Evolutionary conservation across 2,797 vertebrate species (phyloP), one percentile per base, ranked within the genome.

Genomic region (Pteronotus mesoamericanus): DNA sequence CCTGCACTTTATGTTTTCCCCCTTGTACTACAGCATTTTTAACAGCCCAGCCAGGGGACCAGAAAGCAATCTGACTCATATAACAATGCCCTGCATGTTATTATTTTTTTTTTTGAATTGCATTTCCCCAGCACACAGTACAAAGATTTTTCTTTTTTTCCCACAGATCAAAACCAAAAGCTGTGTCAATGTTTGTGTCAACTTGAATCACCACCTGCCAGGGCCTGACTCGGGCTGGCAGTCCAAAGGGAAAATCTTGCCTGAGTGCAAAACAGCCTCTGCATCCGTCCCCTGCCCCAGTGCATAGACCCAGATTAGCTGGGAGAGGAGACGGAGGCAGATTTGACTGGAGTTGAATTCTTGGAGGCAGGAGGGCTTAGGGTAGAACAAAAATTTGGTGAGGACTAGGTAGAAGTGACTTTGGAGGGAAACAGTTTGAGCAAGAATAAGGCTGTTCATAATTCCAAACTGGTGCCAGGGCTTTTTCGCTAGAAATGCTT

Each of bases 51-150:
- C 59, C 57, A 39, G 87, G 37, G 80, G 46, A 39, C 82, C 59
- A 48, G 80, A 74, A 92, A 94, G 64, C 66, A 91, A 32, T 85
- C 82, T 89, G 74, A 69, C 92, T 78, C 74, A 89, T 3, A 69
- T 77, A 96, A 95, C 79, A 93, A 82, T 64, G 94, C 71, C 39
- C 75, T 59, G 14, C 72, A 80, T 68, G 61, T 82, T 85, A 82
- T 84, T 79, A 46, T 79, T 64, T 44, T 46, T 71, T 59, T 82
- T 93, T 66, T 92, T 82, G 10, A 96, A 93, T 94, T 94, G 86
- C 68, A 69, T 95, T 97, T 95, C 96, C 68, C 77, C 96, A 96
- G 97, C 95, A 96, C 34, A 46, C 14, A 37, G 96, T 93, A 96
- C 92, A 97, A 96, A 97, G 86, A 86, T 22, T 1, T 69, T 94